phyloP scores from a whole-genome alignment of 2,797 vertebrate genomes.

The Hippoglossus hippoglossus region DNA sequence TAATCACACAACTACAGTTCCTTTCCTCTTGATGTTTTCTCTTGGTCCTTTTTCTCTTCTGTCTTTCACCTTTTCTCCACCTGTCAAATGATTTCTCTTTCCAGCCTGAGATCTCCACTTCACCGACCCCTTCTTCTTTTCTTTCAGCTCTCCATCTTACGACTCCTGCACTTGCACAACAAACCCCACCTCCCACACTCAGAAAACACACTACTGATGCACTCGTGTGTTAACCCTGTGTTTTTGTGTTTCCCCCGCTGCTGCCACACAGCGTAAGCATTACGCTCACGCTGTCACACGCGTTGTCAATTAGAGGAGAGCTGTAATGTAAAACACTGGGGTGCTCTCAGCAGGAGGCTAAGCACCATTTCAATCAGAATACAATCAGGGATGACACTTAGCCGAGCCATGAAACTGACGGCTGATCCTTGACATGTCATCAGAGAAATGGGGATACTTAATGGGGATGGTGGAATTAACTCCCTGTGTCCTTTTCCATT shows the following conservation, averaged over 20 bases:
- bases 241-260: slow-evolving; percentile 52
- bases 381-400: slow-evolving; percentile 48
- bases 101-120: neutral
- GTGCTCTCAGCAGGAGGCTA: slow-evolving; percentile 45
- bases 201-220: slow-evolving; percentile 4
- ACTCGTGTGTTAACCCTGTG: slow-evolving; percentile 20
- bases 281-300: slow-evolving; percentile 29
- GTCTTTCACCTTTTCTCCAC: neutral
- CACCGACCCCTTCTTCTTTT: neutral
- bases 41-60: slow-evolving; percentile 3
- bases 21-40: neutral
- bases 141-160: slow-evolving; percentile 1
- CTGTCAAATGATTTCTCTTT: slow-evolving; percentile 9
- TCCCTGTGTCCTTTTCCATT: slow-evolving; percentile 13
- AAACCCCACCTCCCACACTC: slow-evolving; percentile 21
- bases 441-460: slow-evolving; percentile 44
- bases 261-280: slow-evolving; percentile 26
- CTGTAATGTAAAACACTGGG: slow-evolving; percentile 49
- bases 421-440: slow-evolving; percentile 34
- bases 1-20: too few relatives aligned
- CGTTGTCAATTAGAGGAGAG: slow-evolving; percentile 45
- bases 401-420: slow-evolving; percentile 34
- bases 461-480: slow-evolving; percentile 31
- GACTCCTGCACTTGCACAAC: neutral
- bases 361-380: slow-evolving; percentile 52